Conservation (phyloP, 1,140 invertebrate genomes). For the Trichonephila clavipes region DNA sequence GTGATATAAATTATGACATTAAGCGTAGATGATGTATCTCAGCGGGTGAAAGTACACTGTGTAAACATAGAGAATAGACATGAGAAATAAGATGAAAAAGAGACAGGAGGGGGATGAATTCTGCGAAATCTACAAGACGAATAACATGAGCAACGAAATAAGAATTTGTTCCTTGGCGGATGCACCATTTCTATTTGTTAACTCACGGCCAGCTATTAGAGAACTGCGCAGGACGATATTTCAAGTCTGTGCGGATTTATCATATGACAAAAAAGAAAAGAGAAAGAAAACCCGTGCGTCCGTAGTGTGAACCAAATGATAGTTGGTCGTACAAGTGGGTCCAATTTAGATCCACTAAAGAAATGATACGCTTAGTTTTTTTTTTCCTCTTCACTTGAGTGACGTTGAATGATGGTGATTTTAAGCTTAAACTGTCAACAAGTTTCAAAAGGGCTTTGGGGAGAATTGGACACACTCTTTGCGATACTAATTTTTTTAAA, state of each 20-base stretch:
- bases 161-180: not conserved
- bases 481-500: too few relatives aligned
- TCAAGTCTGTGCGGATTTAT: not conserved
- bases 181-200: not conserved
- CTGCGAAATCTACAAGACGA: not conserved
- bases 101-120: not conserved
- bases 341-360: not conserved
- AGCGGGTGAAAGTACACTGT: not conserved
- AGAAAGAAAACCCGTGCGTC: not conserved
- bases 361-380: not conserved
- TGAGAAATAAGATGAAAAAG: not conserved
- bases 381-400: not conserved
- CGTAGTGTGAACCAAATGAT: not conserved
- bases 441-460: too few relatives aligned
- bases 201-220: not conserved
- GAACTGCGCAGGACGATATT: not conserved
- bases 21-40: not conserved
- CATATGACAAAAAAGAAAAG: not conserved
- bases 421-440: too few relatives aligned
- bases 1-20: slow-evolving; percentile 4
- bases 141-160: not conserved
- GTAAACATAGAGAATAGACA: not conserved
- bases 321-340: not conserved
- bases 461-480: too few relatives aligned
- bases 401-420: too few relatives aligned